phyloP scores from a whole-genome alignment of 2,113 vertebrate genomes.

The Trachemys scripta region DNA sequence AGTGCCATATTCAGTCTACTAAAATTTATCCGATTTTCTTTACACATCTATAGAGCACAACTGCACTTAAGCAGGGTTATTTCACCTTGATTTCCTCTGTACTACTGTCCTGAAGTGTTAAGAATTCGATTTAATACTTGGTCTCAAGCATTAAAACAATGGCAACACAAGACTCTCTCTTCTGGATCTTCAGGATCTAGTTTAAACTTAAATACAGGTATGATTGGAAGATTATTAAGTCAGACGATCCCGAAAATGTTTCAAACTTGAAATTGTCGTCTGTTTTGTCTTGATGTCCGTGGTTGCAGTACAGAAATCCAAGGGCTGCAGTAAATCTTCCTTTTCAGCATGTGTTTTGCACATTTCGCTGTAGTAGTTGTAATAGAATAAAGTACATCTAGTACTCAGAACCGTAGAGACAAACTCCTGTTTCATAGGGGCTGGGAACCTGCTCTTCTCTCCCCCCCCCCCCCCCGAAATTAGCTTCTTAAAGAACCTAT shows the following conservation, averaged over 20 bases:
- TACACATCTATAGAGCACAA: background rate
- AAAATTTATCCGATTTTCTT: too few relatives aligned
- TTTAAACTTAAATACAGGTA: background rate
- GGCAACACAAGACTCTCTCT: background rate
- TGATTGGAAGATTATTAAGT: background rate
- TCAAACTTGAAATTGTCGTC: background rate
- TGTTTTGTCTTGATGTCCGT: background rate
- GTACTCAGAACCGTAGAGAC: too few relatives aligned
- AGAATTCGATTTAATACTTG: background rate
- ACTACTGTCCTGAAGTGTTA: background rate
- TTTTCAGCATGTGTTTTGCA: background rate
- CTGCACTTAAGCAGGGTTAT: background rate
- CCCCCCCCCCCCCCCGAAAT: too few relatives aligned
- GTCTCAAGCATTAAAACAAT: background rate
- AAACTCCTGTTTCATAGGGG: background rate
- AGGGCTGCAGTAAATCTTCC: background rate
- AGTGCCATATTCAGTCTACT: too few relatives aligned
- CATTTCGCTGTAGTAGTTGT: background rate
- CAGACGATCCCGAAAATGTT: background rate
- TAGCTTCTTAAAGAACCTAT: background rate
- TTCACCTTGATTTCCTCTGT: background rate
- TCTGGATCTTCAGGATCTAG: background rate
- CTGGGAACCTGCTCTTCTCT: background rate
- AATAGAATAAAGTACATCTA: constrained; percentile 25
- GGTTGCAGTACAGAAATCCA: background rate